These are phyloP conservation scores for Brachyopa scutellaris DNA, from an alignment of 2,888 invertebrate genomes.

Conservation along the genomic window DNA sequence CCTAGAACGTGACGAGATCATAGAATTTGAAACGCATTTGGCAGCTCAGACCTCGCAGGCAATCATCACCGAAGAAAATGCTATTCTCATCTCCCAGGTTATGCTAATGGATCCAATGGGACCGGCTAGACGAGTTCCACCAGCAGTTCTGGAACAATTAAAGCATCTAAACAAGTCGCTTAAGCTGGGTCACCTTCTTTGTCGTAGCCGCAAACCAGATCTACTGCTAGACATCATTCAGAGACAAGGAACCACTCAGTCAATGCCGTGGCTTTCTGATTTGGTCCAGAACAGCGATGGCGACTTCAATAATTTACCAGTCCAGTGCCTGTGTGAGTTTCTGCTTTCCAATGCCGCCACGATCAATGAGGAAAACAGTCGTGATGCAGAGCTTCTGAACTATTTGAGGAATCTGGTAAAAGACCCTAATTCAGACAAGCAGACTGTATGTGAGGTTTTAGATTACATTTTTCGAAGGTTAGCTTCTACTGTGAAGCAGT, in stretches of 20 bases:
- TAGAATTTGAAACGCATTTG: slow-evolving; percentile 95
- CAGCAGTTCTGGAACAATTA: slow-evolving; percentile 89
- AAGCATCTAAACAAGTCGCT: slow-evolving; percentile 89
- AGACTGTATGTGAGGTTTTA: slow-evolving; percentile 88
- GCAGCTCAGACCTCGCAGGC: slow-evolving; percentile 94
- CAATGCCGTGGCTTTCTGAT: slow-evolving; percentile 98
- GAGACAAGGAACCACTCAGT: slow-evolving; percentile 92
- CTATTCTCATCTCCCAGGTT: slow-evolving; percentile 91
- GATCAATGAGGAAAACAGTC: slow-evolving; percentile 86
- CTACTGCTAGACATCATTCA: slow-evolving; percentile 96
- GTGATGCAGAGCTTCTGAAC: slow-evolving; percentile 87
- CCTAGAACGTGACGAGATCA: slow-evolving; percentile 89
- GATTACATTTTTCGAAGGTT: slow-evolving; percentile 94
- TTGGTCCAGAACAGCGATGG: slow-evolving; percentile 94
- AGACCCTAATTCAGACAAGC: slow-evolving; percentile 83
- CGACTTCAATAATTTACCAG: slow-evolving; percentile 91
- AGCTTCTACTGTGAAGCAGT: slow-evolving; percentile 90
- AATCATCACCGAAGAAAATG: slow-evolving; percentile 94
- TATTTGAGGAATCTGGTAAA: slow-evolving; percentile 84
- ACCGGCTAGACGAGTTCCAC: slow-evolving; percentile 91
- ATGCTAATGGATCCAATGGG: slow-evolving; percentile 94
- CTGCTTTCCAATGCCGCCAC: slow-evolving; percentile 87
- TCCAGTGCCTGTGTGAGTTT: slow-evolving; percentile 99
- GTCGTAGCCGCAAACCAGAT: slow-evolving; percentile 94
- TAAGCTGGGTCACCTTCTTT: slow-evolving; percentile 93